Evolutionary conservation across 2,797 vertebrate genomes (phyloP).

Genomic region (Premnoplex brunnescens): DNA sequence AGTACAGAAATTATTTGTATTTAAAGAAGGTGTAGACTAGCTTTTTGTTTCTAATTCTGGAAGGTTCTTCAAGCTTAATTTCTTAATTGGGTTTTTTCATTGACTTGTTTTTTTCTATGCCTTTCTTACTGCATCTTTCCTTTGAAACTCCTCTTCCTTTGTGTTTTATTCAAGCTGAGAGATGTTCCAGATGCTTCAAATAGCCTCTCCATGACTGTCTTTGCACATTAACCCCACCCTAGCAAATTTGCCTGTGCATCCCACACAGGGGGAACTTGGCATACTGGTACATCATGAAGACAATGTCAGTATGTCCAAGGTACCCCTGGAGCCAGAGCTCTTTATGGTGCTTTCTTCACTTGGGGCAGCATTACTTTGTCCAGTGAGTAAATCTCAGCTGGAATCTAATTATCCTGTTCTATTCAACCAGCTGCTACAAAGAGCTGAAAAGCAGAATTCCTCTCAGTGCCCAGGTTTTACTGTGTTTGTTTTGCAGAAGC

Average conservation of each 20-base stretch:
- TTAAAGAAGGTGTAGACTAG: background rate
- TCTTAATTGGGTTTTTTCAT: background rate
- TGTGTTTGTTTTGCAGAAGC: background rate
- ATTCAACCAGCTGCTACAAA: conserved; percentile 4
- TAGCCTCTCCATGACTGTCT: background rate
- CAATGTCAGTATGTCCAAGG: background rate
- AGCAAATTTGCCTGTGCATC: background rate
- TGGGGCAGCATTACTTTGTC: background rate
- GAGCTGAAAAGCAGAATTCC: background rate
- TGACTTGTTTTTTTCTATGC: background rate
- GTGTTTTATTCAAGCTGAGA: background rate
- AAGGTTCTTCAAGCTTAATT: background rate
- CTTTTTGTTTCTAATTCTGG: background rate
- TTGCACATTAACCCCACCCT: background rate
- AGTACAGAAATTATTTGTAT: background rate
- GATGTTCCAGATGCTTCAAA: background rate
- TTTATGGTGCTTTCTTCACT: background rate
- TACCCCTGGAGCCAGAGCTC: background rate
- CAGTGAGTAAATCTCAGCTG: background rate
- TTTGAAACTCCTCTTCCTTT: background rate
- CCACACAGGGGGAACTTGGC: background rate
- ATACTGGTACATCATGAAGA: background rate
- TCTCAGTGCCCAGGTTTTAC: background rate
- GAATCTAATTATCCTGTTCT: background rate
- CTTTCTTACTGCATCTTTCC: background rate